phyloP scores from a whole-genome alignment of 2,888 invertebrate genomes.

The Ophioninae sp. region DNA sequence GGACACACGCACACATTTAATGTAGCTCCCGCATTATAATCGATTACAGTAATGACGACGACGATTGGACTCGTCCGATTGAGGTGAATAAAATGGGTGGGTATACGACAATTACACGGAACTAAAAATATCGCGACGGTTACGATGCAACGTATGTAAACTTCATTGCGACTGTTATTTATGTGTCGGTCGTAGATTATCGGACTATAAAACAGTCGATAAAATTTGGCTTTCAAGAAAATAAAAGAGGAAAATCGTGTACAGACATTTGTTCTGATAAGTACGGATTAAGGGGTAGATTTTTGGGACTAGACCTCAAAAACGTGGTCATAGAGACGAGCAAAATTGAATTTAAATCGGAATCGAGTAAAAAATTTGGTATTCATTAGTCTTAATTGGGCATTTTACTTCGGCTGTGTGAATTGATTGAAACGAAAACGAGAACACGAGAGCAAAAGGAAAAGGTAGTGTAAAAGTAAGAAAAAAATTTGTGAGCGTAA shows the following conservation, averaged over 20 bases:
- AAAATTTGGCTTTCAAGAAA: slow-evolving; percentile 28
- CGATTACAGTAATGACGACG: slow-evolving; percentile 39
- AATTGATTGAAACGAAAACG: slow-evolving; percentile 51
- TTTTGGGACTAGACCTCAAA: slow-evolving; percentile 48
- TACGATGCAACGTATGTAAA: slow-evolving; percentile 37
- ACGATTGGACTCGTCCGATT: slow-evolving; percentile 38
- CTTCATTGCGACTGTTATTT: slow-evolving; percentile 43
- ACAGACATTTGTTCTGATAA: slow-evolving; percentile 53
- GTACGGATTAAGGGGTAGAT: slow-evolving; percentile 66
- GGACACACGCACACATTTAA: slow-evolving; percentile 9
- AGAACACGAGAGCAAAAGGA: slow-evolving; percentile 54
- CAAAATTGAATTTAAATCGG: slow-evolving; percentile 59
- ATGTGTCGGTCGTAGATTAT: too few species aligned
- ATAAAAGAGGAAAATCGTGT: slow-evolving; percentile 38
- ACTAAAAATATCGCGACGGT: slow-evolving; percentile 52
- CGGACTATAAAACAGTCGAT: slow-evolving; percentile 21
- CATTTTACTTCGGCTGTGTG: slow-evolving; percentile 81
- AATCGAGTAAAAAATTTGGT: slow-evolving; percentile 68
- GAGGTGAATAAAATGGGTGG: slow-evolving; percentile 32
- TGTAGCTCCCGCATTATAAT: slow-evolving; percentile 34
- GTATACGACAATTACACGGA: slow-evolving; percentile 18
- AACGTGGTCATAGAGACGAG: slow-evolving; percentile 51
- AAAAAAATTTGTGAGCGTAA: slow-evolving; percentile 64
- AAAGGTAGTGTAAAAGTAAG: slow-evolving; percentile 56
- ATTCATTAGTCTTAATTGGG: slow-evolving; percentile 72